Base-by-base conservation (phyloP, 2,113 vertebrate species). In the Pachypanchax playfairii region DNA sequence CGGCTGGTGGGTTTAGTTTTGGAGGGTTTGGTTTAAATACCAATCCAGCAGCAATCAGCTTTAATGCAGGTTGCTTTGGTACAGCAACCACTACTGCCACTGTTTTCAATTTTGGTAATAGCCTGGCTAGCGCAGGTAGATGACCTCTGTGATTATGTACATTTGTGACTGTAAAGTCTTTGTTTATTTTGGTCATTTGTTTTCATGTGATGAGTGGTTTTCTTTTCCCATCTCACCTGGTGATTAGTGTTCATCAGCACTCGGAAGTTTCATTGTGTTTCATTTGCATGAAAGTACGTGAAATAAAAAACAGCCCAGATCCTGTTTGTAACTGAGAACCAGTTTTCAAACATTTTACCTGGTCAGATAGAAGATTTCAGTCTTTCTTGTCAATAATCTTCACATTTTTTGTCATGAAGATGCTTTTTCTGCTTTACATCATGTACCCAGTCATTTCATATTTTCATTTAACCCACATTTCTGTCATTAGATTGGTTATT, bases 31-130 rank as follows among this genome's bases (percentile, higher is more conserved):
- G 95, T 89, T 94, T 98, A 95, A 92, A 96, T 88, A 91, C 95
- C 91, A 97, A 94, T 82, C 93, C 95, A 58, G 91, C 95, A 66
- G 91, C 95, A 55, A 92, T 96, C 93, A 96, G 92, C 95, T 96
- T 97, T 95, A 98, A 96, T 93, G 92, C 95, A 91, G 95, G 95
- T 83, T 94, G 93, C 93, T 96, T 97, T 88, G 95, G 95, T 93
- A 93, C 96, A 87, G 92, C 94, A 74, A 92, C 94, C 84, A 96
- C 94, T 82, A 92, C 94, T 83, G 93, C 93, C 87, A 93, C 94
- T 61, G 93, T 94, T 54, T 98, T 98, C 94, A 97, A 91, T 96
- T 97, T 98, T 94, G 95, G 94, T 93, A 98, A 95, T 95, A 96
- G 92, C 92, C 93, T 98, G 94, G 92, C 94, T 87, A 96, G 94